Conservation (phyloP, 1,140 invertebrate genomes). For the Heterodera schachtii region DNA sequence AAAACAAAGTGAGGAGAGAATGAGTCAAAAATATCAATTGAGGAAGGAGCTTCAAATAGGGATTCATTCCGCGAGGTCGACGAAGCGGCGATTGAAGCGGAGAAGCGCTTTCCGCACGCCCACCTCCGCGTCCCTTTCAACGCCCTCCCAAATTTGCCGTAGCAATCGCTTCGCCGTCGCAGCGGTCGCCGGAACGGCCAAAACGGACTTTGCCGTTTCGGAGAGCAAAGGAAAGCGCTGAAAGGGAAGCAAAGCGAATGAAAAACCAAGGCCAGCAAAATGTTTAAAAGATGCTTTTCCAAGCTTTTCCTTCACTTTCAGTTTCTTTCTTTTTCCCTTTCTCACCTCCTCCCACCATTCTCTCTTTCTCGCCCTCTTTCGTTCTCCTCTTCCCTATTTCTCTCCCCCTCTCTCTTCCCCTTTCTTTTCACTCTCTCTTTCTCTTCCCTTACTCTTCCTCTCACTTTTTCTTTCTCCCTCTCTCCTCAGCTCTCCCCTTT, state of each 20-base stretch:
- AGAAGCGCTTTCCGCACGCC: not conserved
- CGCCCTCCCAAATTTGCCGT: not conserved
- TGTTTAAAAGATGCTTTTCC: too few relatives aligned
- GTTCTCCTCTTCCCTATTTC: too few relatives aligned
- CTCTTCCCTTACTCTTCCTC: too few relatives aligned
- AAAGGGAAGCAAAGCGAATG: not conserved
- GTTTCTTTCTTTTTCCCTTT: too few relatives aligned
- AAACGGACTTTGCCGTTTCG: not conserved
- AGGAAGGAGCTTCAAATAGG: not conserved
- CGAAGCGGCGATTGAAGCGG: not conserved
- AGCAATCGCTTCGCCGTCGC: not conserved
- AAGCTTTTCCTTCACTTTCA: too few relatives aligned
- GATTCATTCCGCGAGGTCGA: not conserved
- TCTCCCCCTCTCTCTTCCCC: too few relatives aligned
- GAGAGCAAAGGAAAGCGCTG: conserved; percentile 13
- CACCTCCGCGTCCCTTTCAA: not conserved
- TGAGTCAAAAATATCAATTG: not conserved
- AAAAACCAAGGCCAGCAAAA: not conserved
- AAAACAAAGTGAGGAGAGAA: not conserved
- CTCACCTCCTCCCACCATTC: too few relatives aligned
- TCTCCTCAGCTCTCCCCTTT: too few relatives aligned
- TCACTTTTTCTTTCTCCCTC: too few relatives aligned
- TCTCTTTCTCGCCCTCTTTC: too few relatives aligned
- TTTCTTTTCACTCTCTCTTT: too few relatives aligned
- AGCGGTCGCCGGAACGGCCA: conserved; percentile 5